Evolutionary conservation across 2,797 vertebrate genomes (phyloP), one percentile per base, ranked within the genome.

Genomic region (Eidolon dupreanum): DNA sequence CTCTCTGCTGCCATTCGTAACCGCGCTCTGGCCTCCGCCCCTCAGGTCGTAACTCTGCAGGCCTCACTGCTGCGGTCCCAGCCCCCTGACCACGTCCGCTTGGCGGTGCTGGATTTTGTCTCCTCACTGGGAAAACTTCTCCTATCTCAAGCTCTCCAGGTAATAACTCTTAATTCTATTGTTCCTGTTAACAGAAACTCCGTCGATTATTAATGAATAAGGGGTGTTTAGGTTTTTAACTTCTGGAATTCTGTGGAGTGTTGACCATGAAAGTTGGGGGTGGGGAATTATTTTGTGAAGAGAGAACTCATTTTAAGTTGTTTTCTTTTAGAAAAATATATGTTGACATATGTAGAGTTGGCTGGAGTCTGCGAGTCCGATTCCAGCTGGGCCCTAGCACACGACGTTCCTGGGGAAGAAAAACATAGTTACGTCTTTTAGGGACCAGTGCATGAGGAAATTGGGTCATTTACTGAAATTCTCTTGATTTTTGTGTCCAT

Each of bases 71-170:
- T 99, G 93, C 98, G 98, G 86, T 68, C 98, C 53, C 98, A 98
- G 74, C 99, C 99, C 97, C 97, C 98, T 0, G 99, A 99, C 93
- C 97, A 99, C 0, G 93, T 99, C 90, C 96, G 98, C 70, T 98
- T 99, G 85, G 98, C 99, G n/a, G 92, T 98, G 73, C 97, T 99
- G 93, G 99, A 99, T 93, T 99, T 99, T 96, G 97, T 99, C 36
- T 98, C 99, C 77, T 99, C 99, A 9, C 94, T 99, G 73, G 99
- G 99, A 87, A 99, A 99, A 97, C 96, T 99, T 53, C 99, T 99
- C 88, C 96, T 99, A 73, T 99, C 99, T 83, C 97, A 97, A 38
- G 98, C 99, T 92, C 97, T 98, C 94, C 99, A 99, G 99, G 99
- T 99, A 97, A 73, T 85, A 11, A 12, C 38, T 11, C 51, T 55